Conservation (phyloP, 2,113 vertebrate genomes). For the Leucosticte australis region DNA sequence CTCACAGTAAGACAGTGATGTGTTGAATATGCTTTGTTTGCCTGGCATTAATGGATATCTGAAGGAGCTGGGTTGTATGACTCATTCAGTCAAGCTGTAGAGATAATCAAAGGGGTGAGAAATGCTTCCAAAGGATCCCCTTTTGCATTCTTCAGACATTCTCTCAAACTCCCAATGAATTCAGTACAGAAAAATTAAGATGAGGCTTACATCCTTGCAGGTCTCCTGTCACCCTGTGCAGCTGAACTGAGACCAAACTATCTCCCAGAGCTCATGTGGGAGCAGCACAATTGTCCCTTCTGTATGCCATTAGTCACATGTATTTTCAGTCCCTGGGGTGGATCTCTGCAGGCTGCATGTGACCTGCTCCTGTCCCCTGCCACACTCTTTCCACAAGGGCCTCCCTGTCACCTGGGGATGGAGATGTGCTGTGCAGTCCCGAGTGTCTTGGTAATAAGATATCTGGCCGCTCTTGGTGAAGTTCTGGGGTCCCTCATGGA, state of each 20-base stretch:
- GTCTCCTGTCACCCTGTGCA: not conserved
- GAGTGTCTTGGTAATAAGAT: not conserved
- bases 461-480: not conserved
- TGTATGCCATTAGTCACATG: not conserved
- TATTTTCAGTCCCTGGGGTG: not conserved
- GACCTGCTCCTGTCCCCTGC: not conserved
- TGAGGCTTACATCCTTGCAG: not conserved
- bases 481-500: not conserved
- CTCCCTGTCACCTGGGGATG: not conserved
- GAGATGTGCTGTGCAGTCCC: not conserved
- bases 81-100: not conserved
- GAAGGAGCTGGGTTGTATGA: not conserved
- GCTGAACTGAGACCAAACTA: not conserved
- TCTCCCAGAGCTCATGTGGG: not conserved
- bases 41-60: not conserved
- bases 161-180: not conserved
- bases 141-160: not conserved
- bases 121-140: not conserved
- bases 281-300: not conserved
- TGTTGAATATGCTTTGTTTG: not conserved
- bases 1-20: not conserved
- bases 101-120: not conserved
- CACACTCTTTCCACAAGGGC: not conserved
- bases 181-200: not conserved
- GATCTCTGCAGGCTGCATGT: not conserved